Conservation (phyloP, 2,113 vertebrate genomes). For the Raja brachyura region DNA sequence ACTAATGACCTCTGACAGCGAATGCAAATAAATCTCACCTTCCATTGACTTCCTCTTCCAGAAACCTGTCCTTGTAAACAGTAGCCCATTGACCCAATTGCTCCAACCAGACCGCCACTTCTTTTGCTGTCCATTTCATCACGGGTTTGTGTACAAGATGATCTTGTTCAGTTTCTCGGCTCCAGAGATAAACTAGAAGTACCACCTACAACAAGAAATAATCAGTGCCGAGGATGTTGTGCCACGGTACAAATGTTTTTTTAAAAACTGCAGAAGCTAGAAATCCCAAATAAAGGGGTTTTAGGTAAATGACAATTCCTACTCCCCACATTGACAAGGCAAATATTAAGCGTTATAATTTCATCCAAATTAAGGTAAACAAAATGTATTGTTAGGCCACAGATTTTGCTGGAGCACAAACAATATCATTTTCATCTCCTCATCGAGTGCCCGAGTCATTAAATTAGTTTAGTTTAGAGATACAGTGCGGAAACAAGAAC, state of each 20-base stretch:
- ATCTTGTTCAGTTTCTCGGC: constrained; percentile 69
- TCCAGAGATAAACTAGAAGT: constrained; percentile 83
- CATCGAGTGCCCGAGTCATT: neutral
- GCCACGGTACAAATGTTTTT: neutral
- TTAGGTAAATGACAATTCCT: no score
- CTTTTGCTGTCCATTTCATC: constrained; percentile 74
- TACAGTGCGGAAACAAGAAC: no score
- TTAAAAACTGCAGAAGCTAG: neutral
- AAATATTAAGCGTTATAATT: neutral
- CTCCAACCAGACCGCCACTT: constrained; percentile 81
- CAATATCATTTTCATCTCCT: neutral
- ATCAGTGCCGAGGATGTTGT: neutral
- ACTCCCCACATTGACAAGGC: no score
- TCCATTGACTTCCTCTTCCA: constrained; percentile 77
- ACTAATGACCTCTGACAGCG: neutral
- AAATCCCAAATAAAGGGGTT: neutral
- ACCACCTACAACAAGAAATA: constrained; percentile 62
- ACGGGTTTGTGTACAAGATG: constrained; percentile 77
- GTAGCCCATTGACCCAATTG: constrained; percentile 81
- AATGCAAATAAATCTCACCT: constrained; percentile 59
- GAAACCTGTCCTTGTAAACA: constrained; percentile 74
- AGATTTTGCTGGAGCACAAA: no score
- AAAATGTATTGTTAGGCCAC: neutral
- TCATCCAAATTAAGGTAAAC: neutral
- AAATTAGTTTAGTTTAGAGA: no score